Conservation (phyloP, 2,113 vertebrate genomes). For the Campylomormyrus numenius region DNA sequence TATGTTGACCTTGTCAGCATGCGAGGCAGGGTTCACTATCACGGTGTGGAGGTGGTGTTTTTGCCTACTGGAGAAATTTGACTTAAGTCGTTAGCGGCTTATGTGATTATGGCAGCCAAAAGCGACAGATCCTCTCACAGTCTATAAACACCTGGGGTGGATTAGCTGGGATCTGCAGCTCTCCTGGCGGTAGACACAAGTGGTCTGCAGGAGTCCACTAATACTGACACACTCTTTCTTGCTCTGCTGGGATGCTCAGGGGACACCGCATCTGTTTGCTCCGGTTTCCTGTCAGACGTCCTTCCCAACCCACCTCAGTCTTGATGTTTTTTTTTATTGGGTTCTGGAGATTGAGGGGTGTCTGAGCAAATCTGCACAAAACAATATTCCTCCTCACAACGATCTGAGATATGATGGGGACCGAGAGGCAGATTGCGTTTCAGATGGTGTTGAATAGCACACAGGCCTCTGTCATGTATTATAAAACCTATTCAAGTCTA, state of each 20-base stretch:
- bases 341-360: not conserved
- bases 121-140: constrained; percentile 26
- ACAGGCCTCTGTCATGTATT: not conserved
- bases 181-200: constrained; percentile 27
- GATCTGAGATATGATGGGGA: not conserved
- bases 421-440: constrained; percentile 5
- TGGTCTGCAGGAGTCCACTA: not conserved
- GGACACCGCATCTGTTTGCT: not conserved
- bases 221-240: not conserved
- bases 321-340: not conserved
- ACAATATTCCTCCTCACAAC: not conserved
- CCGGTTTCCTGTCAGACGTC: not conserved
- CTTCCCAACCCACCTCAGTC: not conserved
- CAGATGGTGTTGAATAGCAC: constrained; percentile 20
- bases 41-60: constrained; percentile 31
- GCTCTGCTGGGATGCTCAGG: not conserved
- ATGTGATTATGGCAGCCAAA: constrained; percentile 35
- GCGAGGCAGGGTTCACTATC: constrained; percentile 28
- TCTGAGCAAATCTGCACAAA: not conserved
- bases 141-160: constrained; percentile 32
- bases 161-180: constrained; percentile 39
- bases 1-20: constrained; percentile 32
- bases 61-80: constrained; percentile 40
- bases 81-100: constrained; percentile 48
- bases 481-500: constrained; percentile 11